phyloP scores from a whole-genome alignment of 1,140 invertebrate species.

The Cataglyphis hispanica region DNA sequence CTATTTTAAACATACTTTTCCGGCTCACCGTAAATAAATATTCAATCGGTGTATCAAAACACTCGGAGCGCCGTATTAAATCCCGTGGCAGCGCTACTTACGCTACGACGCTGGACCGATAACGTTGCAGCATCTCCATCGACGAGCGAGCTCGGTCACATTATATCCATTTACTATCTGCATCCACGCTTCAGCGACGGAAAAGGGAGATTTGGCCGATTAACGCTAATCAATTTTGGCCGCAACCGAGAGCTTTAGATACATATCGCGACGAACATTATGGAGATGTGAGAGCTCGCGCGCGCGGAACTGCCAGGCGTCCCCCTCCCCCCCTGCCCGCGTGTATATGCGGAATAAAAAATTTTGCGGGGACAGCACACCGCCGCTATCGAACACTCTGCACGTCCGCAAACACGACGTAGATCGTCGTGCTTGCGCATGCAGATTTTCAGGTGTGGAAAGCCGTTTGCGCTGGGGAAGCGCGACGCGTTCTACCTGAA shows the following conservation, averaged over 20 bases:
- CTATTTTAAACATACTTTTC: background rate
- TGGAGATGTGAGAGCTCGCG: constrained; percentile 1
- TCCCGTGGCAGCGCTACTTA: background rate
- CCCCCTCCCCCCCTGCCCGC: background rate
- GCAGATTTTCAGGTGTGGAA: constrained; percentile 68
- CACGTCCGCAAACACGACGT: constrained; percentile 70
- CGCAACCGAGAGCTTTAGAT: constrained; percentile 10
- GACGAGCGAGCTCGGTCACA: background rate
- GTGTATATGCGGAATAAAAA: constrained; percentile 70
- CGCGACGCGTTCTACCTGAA: constrained; percentile 54
- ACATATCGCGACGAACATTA: constrained; percentile 28
- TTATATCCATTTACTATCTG: background rate
- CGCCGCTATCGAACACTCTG: constrained; percentile 65
- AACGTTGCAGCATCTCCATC: constrained; percentile 2
- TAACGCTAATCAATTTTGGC: constrained; percentile 34
- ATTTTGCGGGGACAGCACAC: constrained; percentile 63
- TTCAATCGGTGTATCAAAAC: constrained; percentile 3
- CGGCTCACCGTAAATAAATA: constrained; percentile 12
- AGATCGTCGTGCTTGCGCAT: constrained; percentile 71
- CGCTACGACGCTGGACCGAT: background rate
- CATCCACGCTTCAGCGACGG: background rate
- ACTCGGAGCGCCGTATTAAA: constrained; percentile 18
- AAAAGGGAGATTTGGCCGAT: background rate
- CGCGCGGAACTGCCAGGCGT: background rate
- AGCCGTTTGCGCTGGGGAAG: background rate